Conservation (phyloP, 2,113 vertebrate genomes). For the Orthochromis malagaraziensis region DNA sequence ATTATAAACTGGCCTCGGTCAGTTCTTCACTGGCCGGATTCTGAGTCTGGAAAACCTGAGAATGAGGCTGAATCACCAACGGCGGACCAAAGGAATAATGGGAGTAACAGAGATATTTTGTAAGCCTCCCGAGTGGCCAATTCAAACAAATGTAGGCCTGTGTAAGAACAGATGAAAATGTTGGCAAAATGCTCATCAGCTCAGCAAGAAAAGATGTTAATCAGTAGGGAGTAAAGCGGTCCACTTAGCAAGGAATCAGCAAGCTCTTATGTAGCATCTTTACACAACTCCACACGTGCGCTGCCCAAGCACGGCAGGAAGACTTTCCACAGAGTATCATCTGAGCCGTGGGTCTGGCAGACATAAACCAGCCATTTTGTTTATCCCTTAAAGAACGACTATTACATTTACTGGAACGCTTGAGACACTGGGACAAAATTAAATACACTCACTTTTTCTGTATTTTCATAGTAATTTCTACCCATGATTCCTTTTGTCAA, state of each 20-base stretch:
- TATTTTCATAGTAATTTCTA: conserved; percentile 41
- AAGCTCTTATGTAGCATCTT: background rate
- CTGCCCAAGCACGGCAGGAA: background rate
- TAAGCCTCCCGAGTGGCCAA: background rate
- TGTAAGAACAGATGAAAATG: background rate
- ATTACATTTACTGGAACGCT: conserved; percentile 46
- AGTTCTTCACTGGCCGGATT: background rate
- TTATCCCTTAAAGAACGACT: conserved; percentile 60
- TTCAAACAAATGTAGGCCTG: background rate
- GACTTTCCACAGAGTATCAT: conserved; percentile 53
- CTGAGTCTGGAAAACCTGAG: conserved; percentile 28
- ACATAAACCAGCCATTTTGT: conserved; percentile 58
- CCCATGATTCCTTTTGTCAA: conserved; percentile 47
- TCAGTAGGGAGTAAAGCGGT: background rate
- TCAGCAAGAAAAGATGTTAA: background rate
- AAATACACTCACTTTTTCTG: conserved; percentile 21
- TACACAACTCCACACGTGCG: background rate
- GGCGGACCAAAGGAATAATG: conserved; percentile 10
- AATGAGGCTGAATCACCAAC: conserved; percentile 24
- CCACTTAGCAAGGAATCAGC: background rate
- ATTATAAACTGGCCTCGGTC: background rate
- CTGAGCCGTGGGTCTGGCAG: conserved; percentile 52
- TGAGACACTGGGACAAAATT: conserved; percentile 27
- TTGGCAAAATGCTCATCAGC: background rate
- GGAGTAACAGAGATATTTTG: background rate